Percentiles rank a stretch among this genome's conserved stretches.
phyloP scores from a whole-genome alignment of 2,888 invertebrate genomes.

The Pharmacophagus antenor region DNA sequence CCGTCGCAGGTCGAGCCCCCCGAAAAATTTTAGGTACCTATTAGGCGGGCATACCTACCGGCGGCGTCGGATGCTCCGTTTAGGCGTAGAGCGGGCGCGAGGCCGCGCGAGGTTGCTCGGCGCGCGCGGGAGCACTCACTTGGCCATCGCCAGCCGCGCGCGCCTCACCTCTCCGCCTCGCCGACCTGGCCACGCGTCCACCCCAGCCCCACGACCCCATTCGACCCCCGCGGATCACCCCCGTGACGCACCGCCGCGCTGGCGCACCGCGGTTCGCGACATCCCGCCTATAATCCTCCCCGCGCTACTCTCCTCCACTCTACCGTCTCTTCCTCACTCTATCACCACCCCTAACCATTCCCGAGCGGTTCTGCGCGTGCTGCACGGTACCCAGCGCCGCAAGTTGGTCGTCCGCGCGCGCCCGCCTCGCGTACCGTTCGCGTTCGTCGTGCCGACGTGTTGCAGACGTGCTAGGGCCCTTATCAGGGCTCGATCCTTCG shows the following conservation, averaged over 20 bases:
- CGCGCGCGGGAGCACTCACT: slow-evolving; percentile 53
- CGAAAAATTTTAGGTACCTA: slow-evolving; percentile 37
- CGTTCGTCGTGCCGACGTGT: slow-evolving; percentile 32
- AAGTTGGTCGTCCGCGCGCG: slow-evolving; percentile 11
- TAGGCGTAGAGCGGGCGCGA: slow-evolving; percentile 54
- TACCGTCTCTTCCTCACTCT: neutral
- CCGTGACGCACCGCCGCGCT: slow-evolving; percentile 26
- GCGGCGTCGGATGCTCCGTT: slow-evolving; percentile 49
- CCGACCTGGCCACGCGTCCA: slow-evolving; percentile 16
- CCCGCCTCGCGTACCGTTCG: slow-evolving; percentile 26
- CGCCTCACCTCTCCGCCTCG: slow-evolving; percentile 44
- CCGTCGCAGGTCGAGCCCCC: slow-evolving; percentile 22
- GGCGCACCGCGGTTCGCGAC: slow-evolving; percentile 8
- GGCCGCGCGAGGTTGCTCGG: slow-evolving; percentile 50
- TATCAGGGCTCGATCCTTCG: slow-evolving; percentile 51
- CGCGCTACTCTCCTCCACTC: neutral
- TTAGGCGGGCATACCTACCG: slow-evolving; percentile 40
- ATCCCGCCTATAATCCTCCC: neutral
- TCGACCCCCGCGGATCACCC: slow-evolving; percentile 29
- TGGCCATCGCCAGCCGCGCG: slow-evolving; percentile 53
- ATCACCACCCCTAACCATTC: neutral
- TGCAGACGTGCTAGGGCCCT: slow-evolving; percentile 42
- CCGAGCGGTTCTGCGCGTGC: neutral
- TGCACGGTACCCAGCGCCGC: neutral
- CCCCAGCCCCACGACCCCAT: slow-evolving; percentile 31